Conservation (phyloP, 2,113 vertebrate genomes). For the Spea bombifrons region DNA sequence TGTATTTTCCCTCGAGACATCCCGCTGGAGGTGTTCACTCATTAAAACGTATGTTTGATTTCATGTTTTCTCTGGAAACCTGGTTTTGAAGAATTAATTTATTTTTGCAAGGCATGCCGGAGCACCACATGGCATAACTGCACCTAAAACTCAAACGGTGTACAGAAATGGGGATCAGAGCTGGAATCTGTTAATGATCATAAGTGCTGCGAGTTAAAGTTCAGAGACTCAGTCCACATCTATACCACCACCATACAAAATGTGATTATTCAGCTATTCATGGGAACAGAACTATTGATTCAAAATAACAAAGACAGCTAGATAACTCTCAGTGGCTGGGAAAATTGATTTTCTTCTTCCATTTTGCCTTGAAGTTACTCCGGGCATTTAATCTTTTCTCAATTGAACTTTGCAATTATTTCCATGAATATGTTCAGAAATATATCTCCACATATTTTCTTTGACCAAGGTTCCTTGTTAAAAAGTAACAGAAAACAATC, state of each 20-base stretch:
- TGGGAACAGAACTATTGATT: conserved; percentile 78
- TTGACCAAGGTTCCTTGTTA: not conserved
- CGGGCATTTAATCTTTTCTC: conserved; percentile 44
- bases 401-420: conserved; percentile 39
- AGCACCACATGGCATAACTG: conserved; percentile 52
- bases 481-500: too few relatives aligned
- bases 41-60: not conserved
- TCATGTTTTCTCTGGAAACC: conserved; percentile 46
- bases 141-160: conserved; percentile 50
- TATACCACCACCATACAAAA: conserved; percentile 69
- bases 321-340: conserved; percentile 60
- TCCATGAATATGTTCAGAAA: conserved; percentile 28
- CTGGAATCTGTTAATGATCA: conserved; percentile 56
- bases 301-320: conserved; percentile 66
- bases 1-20: conserved; percentile 26
- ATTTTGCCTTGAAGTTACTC: conserved; percentile 45
- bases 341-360: conserved; percentile 69
- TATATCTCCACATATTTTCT: not conserved
- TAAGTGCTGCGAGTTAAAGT: conserved; percentile 51
- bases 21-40: conserved; percentile 3
- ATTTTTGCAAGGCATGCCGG: conserved; percentile 43
- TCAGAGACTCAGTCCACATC: conserved; percentile 66
- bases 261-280: conserved; percentile 76
- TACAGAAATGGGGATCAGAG: conserved; percentile 54
- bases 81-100: conserved; percentile 53